Evolutionary conservation across 2,113 vertebrate species (phyloP).

Genomic region (Cettia cetti): DNA sequence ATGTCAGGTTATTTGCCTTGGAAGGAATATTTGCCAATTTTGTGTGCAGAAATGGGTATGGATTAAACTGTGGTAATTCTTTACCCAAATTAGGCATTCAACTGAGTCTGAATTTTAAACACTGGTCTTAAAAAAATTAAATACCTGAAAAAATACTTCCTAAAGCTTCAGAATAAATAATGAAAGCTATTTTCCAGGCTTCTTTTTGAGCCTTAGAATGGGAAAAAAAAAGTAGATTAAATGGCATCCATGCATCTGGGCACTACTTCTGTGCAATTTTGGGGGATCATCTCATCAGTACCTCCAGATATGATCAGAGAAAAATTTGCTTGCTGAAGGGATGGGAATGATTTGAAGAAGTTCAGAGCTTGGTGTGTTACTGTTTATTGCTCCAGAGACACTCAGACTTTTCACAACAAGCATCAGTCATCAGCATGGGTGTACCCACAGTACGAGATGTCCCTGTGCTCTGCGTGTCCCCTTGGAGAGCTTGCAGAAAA

Average conservation of each 20-base stretch:
- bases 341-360: not conserved
- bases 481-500: not conserved
- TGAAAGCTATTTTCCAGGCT: not conserved
- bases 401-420: not conserved
- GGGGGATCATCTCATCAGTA: not conserved
- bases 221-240: not conserved
- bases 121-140: not conserved
- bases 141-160: not conserved
- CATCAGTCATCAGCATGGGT: not conserved
- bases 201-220: not conserved
- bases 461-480: not conserved
- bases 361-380: not conserved
- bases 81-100: not conserved
- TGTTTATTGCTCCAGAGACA: not conserved
- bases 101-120: not conserved
- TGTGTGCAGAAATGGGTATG: not conserved
- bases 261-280: not conserved
- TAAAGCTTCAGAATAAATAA: not conserved
- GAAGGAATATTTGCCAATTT: not conserved
- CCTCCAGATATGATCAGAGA: not conserved
- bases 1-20: not conserved
- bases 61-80: conserved; percentile 1
- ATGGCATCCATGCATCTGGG: fast-evolving
- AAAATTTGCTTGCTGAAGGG: not conserved
- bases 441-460: fast-evolving